Percentiles rank a stretch among this genome's conserved stretches.
Conservation (phyloP, 2,888 invertebrate species). For the Cataglyphis rosenhaueri region DNA sequence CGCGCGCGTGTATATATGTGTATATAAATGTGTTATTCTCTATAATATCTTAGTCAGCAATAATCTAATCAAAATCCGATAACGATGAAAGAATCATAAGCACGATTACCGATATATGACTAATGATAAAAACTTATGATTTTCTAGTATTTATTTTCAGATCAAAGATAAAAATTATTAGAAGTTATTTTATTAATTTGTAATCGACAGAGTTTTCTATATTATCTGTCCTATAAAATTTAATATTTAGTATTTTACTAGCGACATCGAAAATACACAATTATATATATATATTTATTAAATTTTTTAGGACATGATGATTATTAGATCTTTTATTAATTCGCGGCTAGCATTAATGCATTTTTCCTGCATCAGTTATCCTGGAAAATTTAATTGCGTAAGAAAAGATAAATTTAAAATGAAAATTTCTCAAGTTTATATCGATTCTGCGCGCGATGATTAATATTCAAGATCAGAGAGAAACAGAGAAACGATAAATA, state of each 20-base stretch:
- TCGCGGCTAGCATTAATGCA: background rate
- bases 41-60: constrained; percentile 20
- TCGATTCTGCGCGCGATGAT: background rate
- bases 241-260: background rate
- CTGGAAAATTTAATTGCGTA: background rate
- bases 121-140: background rate
- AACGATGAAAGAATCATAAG: background rate
- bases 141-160: background rate
- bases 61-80: constrained; percentile 52
- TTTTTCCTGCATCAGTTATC: background rate
- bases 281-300: background rate
- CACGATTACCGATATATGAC: constrained; percentile 3
- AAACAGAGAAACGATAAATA: constrained; percentile 3
- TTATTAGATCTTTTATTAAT: background rate
- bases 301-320: background rate
- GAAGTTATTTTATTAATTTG: background rate
- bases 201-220: background rate
- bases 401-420: constrained; percentile 24
- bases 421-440: constrained; percentile 4
- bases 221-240: background rate
- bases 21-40: background rate
- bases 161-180: background rate
- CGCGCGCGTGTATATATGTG: background rate
- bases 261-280: background rate
- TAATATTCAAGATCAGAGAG: background rate